Evolutionary conservation across 1,140 invertebrate species (phyloP), one percentile per base, ranked within the genome.

Genomic region (Rhyzopertha dominica): DNA sequence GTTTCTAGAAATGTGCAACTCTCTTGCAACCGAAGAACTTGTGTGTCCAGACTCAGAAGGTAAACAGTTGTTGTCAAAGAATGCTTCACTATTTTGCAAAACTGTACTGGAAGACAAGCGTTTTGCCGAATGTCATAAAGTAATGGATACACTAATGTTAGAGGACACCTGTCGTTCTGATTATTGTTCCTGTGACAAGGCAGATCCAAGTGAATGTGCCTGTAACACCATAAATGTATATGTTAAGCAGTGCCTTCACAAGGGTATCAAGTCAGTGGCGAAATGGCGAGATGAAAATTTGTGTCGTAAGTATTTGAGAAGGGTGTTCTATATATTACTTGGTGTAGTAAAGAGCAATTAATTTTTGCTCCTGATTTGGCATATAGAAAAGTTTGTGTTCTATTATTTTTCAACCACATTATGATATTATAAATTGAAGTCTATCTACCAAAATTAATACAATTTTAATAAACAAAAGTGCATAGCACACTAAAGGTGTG

Each of bases 181-280:
- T 61, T 90, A 82, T 61, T 90, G 85, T 58, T 70, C 74, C n/a
- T 87, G 87, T 51, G 58, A 64, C 5, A 58, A 72, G 25, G 49
- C 37, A 43, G 75, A 77, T 58, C 72, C 67, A 3, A 74, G 74
- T 29, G 74, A 74, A 32, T 91, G 88, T 56, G 80, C 80, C 1
- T 94, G 90, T 58, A 75, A 80, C 31, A 80, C 84, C 2, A 75
- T 90, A 35, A 76, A 81, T 2, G 82, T 88, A 38, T 86, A 86
- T 57, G 80, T 85, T 1, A 77, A 79, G 53, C 84, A 87, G 49
- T 93, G 89, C 59, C 66, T 72, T 7, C 72, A 80, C 24, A 76
- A 79, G 22, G 81, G 82, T 12, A 63, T 84, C 0, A 69, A 74
- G 8, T 62, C 80, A 26, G 66, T 81, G 47, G 64, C 69, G 5